A percentile compares a stretch with the other conserved stretches of the same genome.
These are phyloP conservation scores for Phaonia tiefii DNA, from an alignment of 2,888 invertebrate species.

Conservation along the genomic window DNA sequence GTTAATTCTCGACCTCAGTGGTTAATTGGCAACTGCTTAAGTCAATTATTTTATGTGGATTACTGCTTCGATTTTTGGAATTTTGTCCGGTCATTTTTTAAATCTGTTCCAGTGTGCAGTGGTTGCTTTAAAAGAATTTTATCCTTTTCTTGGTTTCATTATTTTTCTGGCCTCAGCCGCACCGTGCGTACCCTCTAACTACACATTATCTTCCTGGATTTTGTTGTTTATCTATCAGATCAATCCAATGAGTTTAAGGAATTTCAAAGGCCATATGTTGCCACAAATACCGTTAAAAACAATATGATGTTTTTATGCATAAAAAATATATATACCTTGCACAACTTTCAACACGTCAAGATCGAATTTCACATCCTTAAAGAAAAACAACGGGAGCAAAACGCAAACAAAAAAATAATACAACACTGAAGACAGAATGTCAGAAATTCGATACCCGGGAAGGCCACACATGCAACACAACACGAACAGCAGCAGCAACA, in stretches of 20 bases:
- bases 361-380: slow-evolving; percentile 67
- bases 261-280: slow-evolving; percentile 31
- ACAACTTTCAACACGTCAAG: slow-evolving; percentile 40
- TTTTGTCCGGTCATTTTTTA: too few species aligned
- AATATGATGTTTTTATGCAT: slow-evolving; percentile 1
- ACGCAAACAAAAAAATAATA: not conserved
- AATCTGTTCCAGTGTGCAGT: too few species aligned
- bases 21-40: too few species aligned
- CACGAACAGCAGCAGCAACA: not conserved
- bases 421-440: not conserved
- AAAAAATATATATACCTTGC: not conserved
- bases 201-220: too few species aligned
- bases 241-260: slow-evolving; percentile 30
- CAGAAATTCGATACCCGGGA: slow-evolving; percentile 23
- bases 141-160: too few species aligned
- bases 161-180: too few species aligned
- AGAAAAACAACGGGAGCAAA: slow-evolving; percentile 57
- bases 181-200: too few species aligned
- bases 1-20: too few species aligned
- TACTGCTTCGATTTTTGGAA: too few species aligned
- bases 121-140: too few species aligned
- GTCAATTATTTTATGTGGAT: too few species aligned
- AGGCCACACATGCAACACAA: slow-evolving; percentile 13
- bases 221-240: not conserved
- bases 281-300: slow-evolving; percentile 35